Conservation (phyloP, 2,113 vertebrate species). For the Bubo blakistoni region DNA sequence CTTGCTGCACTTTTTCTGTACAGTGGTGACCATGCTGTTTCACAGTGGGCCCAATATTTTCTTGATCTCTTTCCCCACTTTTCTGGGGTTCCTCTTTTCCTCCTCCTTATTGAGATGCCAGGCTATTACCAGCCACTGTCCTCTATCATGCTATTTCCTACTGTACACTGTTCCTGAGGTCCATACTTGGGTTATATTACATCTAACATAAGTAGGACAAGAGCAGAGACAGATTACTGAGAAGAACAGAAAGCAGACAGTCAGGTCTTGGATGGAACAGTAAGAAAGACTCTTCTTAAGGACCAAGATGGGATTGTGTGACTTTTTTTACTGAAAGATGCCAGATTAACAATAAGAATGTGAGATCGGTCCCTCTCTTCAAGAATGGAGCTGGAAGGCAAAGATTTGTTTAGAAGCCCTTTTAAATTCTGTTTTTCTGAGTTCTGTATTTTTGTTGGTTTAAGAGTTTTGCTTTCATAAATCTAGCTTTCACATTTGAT, state of each 20-base stretch:
- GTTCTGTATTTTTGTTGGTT: neutral
- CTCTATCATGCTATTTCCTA: neutral
- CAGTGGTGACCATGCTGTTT: neutral
- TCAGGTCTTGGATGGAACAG: neutral
- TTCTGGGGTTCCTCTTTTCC: neutral
- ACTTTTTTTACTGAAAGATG: neutral
- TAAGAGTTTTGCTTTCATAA: neutral
- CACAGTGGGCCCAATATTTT: neutral
- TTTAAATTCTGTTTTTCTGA: neutral
- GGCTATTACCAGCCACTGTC: neutral
- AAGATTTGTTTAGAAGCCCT: neutral
- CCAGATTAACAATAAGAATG: neutral
- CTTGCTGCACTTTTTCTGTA: neutral
- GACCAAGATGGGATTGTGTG: neutral
- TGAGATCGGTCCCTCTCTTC: neutral
- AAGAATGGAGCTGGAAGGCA: neutral
- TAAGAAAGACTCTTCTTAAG: neutral
- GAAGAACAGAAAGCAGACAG: neutral
- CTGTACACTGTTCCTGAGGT: neutral
- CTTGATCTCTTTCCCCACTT: neutral
- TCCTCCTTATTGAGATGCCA: neutral
- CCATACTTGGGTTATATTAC: neutral
- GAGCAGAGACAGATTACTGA: neutral
- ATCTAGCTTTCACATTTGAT: neutral
- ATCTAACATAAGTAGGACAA: neutral